Evolutionary conservation across 1,140 invertebrate genomes (phyloP), one percentile per base, ranked within the genome.

Genomic region (Apolygus lucorum): DNA sequence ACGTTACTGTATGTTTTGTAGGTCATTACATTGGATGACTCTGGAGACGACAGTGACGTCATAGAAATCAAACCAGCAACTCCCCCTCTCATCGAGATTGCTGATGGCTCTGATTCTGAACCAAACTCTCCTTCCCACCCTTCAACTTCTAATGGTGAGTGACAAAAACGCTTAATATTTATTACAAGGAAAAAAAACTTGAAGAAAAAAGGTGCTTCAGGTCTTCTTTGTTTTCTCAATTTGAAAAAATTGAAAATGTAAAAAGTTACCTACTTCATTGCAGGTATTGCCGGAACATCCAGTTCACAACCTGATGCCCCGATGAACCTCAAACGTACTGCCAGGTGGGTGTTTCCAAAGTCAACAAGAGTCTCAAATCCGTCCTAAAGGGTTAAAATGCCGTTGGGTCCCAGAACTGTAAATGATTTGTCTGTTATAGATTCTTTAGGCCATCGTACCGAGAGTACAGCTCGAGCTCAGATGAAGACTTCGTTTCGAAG

Each of bases 371-470:
- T n/a, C n/a, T n/a, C n/a, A n/a, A n/a, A n/a, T n/a, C n/a, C n/a
- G n/a, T n/a, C n/a, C n/a, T n/a, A n/a, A n/a, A n/a, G n/a, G n/a
- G n/a, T n/a, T 42, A 42, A 8, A 42, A 42, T 42, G 34, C 17
- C 34, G 34, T 42, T 8, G 4, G 34, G 4, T 8, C 4, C 17
- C 4, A 42, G 4, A 8, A 42, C 34, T 8, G 34, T 4, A 8
- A 8, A 42, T 42, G 4, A 17, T 42, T 8, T 17, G 4, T 42
- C 34, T 4, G 11, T 21, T 4, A 17, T 22, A 59, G 54, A 22
- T 59, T 59, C 54, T 59, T 59, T 24, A 59, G 54, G 22, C 54
- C 54, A 4, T 59, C 13, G 11, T 59, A 59, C 54, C 54, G 54
- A 59, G 54, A 59, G 22, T 59, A 59, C 54, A 14, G 11, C 4